Base-by-base conservation (phyloP, 2,113 vertebrate genomes). In the Danionella cerebrum region DNA sequence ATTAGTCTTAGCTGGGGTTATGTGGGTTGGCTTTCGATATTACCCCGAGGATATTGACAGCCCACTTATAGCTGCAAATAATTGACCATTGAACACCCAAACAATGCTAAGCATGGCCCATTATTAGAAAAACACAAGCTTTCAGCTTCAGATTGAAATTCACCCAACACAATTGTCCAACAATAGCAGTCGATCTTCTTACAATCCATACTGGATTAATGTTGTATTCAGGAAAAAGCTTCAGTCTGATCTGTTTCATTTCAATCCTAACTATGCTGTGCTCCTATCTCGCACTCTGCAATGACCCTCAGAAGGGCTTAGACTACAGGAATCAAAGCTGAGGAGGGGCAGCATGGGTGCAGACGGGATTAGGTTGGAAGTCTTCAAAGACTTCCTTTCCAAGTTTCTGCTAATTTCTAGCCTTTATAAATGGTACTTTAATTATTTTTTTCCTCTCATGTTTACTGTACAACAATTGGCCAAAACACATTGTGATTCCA, bases 361-460 rank as follows among this genome's bases (percentile, higher is more conserved):
- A 76, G 79, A 76, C 64, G 67, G 83, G 84, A 86, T 88, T 87
- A 85, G 78, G 25, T 51, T 70, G 69, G 45, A 80, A 84, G 73
- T 82, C 84, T 83, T 86, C 84, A 84, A 86, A 87, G 84, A 80
- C 69, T 67, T 73, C 63, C 70, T 68, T 78, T 52, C 29, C 12
- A 74, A 22, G 75, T 71, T 73, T 78, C 74, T 29, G 75, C 66
- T 62, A 62, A 66, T 73, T 78, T 78, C 76, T 75, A 57, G 76
- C 52, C 4, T 1, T 14, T 33, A 2, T 33, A 42, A 54, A 63
- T 31, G 13, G 42, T 7, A 6, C 5, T 64, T 54, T 71, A 31
- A 67, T 67, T 62, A 44, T 39, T 14, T 13, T 52, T 65, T 54
- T 70, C n/a, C 13, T 18, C n/a, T 14, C 36, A 36, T 31, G 24